Evolutionary conservation across 2,797 vertebrate genomes (phyloP).

Genomic region (Poeciliopsis infans): DNA sequence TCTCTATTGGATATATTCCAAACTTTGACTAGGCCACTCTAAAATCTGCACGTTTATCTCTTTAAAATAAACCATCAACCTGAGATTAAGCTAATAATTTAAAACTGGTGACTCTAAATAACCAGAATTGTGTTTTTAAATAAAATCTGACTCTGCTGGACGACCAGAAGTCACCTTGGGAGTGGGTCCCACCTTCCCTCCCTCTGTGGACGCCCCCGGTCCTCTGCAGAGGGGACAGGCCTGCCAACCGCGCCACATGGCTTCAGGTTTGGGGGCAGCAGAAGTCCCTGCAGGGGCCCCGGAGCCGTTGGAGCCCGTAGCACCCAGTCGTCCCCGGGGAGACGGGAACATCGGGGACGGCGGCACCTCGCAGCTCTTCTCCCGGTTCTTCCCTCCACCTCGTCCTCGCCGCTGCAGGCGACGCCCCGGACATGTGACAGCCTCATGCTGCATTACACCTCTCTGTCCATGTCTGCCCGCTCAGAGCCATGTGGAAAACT

Average conservation of each 20-base stretch:
- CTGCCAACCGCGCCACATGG: conserved; percentile 73
- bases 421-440: conserved; percentile 69
- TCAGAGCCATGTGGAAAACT: conserved; percentile 68
- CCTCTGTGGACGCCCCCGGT: conserved; percentile 56
- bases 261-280: conserved; percentile 68
- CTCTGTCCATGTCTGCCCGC: conserved; percentile 60
- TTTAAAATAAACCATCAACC: too few species aligned
- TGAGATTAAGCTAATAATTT: too few species aligned
- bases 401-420: conserved; percentile 54
- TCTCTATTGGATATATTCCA: background rate
- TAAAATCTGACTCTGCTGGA: conserved; percentile 2
- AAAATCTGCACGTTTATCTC: background rate
- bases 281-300: conserved; percentile 73
- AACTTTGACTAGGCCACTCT: background rate
- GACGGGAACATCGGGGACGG: conserved; percentile 62
- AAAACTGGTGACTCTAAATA: too few species aligned
- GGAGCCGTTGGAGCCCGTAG: conserved; percentile 50
- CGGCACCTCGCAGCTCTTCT: conserved; percentile 68
- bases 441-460: conserved; percentile 75
- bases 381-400: conserved; percentile 45
- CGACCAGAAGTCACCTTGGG: conserved; percentile 42
- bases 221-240: conserved; percentile 56
- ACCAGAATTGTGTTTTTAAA: background rate
- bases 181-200: conserved; percentile 34
- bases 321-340: conserved; percentile 50